Conservation (phyloP, 2,113 vertebrate genomes). For the Lagenorhynchus albirostris region DNA sequence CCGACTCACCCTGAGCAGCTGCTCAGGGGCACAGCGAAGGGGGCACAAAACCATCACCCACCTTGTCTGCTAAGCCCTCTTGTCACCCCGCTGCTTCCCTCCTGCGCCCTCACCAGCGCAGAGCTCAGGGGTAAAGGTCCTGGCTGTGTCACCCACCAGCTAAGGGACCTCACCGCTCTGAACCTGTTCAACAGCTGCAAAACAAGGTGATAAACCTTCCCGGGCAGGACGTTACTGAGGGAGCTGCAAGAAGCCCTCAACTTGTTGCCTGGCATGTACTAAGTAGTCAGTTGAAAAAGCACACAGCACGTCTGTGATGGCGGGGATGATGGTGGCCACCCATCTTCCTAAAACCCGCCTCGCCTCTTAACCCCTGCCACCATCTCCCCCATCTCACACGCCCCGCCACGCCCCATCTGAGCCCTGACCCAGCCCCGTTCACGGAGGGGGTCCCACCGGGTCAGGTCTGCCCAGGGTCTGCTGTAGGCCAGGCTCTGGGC, state of each 20-base stretch:
- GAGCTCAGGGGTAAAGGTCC: neutral
- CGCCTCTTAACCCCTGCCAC: neutral
- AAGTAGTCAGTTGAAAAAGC: neutral
- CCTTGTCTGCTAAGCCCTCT: neutral
- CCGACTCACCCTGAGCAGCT: neutral
- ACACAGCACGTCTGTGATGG: neutral
- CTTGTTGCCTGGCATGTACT: neutral
- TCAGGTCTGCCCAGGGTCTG: neutral
- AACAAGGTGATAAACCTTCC: neutral
- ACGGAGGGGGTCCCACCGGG: rapidly evolving
- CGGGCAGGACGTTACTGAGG: neutral
- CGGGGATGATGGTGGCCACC: neutral
- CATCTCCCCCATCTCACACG: neutral
- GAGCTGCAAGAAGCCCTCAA: neutral
- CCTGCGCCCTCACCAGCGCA: neutral
- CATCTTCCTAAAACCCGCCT: neutral
- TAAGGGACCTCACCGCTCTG: neutral
- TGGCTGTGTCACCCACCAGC: neutral
- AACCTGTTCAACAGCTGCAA: neutral
- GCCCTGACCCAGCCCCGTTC: neutral
- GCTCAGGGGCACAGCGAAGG: neutral
- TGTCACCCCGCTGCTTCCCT: neutral
- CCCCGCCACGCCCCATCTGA: rapidly evolving
- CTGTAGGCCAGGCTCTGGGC: neutral
- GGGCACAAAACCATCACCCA: neutral